Evolutionary conservation across 2,888 invertebrate genomes (phyloP), one percentile per base, ranked within the genome.

Genomic region (Doris montereyensis): DNA sequence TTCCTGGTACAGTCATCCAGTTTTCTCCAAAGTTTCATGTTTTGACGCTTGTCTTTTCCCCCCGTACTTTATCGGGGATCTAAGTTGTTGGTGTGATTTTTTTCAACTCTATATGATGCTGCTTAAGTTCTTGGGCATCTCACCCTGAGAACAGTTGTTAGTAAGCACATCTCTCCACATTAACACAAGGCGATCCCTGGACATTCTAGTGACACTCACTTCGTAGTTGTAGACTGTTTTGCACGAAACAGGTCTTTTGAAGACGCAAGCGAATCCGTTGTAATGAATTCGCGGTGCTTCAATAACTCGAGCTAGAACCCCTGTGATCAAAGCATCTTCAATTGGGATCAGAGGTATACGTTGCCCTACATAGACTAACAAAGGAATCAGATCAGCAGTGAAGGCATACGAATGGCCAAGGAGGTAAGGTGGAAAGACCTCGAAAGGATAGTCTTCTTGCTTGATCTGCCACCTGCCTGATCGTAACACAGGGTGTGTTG

Each of bases 281-380:
- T 83, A 79, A 17, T 84, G 80, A 1, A 81, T 26, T 8, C 84
- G 79, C n/a, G 79, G 78, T 5, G 85, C 84, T 24, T 76, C 81
- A 26, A 85, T 76, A 1, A 85, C 74, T 73, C 82, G 82, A 0
- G 84, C 83, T 10, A 87, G 80, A 30, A 86, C 81, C 2, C 88
- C 88, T 4, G 88, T 87, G 3, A 88, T 82, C 67, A 84, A 86
- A 1, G 84, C 87, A 52, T 88, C 88, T 74, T 87, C 88, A 34
- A 87, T 83, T 1, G 84, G 84, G 13, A 87, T 71, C 58, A 85
- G 82, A 0, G 86, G 87, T 74, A 86, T 52, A 30, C 83, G 81
- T 58, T 85, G 83, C 0, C 87, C 84, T 5, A 82, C 78, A 52
- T 72, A 80, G 35, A 85, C 82, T 32, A 87, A 76, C 28, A 82